Evolutionary conservation across 2,113 vertebrate species (phyloP).

Genomic region (Carassius gibelio): DNA sequence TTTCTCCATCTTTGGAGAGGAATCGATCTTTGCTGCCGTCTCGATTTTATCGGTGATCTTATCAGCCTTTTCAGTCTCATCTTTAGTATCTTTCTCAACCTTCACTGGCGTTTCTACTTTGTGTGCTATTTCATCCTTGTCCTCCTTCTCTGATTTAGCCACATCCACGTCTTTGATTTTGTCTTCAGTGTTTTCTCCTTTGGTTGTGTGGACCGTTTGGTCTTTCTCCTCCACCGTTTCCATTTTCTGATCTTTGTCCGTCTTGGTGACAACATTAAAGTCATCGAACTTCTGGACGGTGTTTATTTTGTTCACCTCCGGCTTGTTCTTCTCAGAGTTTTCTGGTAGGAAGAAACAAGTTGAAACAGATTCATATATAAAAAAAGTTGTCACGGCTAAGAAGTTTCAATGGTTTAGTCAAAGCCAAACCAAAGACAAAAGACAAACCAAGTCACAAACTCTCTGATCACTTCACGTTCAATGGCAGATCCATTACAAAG

Average conservation of each 20-base stretch:
- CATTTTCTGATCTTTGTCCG: constrained; percentile 37
- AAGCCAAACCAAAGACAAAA: background rate
- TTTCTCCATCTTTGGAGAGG: constrained; percentile 36
- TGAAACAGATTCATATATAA: background rate
- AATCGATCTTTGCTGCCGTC: constrained; percentile 44
- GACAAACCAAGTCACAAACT: background rate
- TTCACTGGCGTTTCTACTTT: constrained; percentile 50
- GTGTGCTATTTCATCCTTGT: constrained; percentile 42
- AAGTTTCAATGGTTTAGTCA: background rate
- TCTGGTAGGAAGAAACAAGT: constrained; percentile 48
- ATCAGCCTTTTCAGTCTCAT: constrained; percentile 40
- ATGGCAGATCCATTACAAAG: background rate
- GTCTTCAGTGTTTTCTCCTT: constrained; percentile 38
- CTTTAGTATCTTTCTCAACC: constrained; percentile 38
- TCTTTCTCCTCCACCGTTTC: constrained; percentile 39
- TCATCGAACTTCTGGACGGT: constrained; percentile 50
- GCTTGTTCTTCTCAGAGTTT: constrained; percentile 61
- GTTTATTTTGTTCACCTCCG: constrained; percentile 58
- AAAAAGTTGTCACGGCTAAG: background rate
- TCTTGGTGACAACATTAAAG: constrained; percentile 31
- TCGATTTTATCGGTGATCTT: constrained; percentile 52
- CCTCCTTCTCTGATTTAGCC: constrained; percentile 10
- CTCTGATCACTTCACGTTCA: background rate
- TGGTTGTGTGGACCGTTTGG: constrained; percentile 44
- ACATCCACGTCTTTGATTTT: constrained; percentile 37